phyloP scores from a whole-genome alignment of 2,113 vertebrate genomes.

The Sinocyclocheilus anophthalmus region DNA sequence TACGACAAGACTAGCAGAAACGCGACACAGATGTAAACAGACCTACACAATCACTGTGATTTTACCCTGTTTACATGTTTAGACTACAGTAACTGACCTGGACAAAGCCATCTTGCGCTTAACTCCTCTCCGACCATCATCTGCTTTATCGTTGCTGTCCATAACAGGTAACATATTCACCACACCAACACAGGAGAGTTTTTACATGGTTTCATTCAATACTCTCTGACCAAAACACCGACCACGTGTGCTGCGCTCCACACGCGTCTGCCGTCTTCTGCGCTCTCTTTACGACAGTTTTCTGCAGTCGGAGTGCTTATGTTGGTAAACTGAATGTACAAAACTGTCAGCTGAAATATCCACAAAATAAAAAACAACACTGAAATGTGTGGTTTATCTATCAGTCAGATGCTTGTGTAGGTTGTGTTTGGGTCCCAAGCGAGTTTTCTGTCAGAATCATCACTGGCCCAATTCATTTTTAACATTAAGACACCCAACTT shows the following conservation, averaged over 20 bases:
- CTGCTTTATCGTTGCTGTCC: neutral
- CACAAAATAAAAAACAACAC: too few relatives aligned
- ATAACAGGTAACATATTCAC: neutral
- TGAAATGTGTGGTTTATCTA: too few relatives aligned
- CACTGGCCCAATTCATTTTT: too few relatives aligned
- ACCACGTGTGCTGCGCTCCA: constrained; percentile 24
- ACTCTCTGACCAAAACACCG: constrained; percentile 27
- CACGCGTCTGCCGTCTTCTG: constrained; percentile 61
- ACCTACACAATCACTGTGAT: neutral
- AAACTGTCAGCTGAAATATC: too few relatives aligned
- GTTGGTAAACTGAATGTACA: too few relatives aligned
- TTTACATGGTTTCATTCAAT: neutral
- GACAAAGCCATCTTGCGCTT: constrained; percentile 75
- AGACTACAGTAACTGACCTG: constrained; percentile 57
- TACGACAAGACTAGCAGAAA: neutral
- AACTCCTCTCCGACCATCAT: constrained; percentile 54
- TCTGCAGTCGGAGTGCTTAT: neutral
- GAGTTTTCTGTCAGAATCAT: too few relatives aligned
- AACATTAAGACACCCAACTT: too few relatives aligned
- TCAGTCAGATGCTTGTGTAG: too few relatives aligned
- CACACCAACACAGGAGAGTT: neutral
- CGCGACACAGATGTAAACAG: neutral
- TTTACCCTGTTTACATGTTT: neutral
- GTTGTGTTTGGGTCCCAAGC: too few relatives aligned
- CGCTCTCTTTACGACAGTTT: constrained; percentile 40